Evolutionary conservation across 2,888 invertebrate genomes (phyloP).

Genomic region (Beris chalybata): DNA sequence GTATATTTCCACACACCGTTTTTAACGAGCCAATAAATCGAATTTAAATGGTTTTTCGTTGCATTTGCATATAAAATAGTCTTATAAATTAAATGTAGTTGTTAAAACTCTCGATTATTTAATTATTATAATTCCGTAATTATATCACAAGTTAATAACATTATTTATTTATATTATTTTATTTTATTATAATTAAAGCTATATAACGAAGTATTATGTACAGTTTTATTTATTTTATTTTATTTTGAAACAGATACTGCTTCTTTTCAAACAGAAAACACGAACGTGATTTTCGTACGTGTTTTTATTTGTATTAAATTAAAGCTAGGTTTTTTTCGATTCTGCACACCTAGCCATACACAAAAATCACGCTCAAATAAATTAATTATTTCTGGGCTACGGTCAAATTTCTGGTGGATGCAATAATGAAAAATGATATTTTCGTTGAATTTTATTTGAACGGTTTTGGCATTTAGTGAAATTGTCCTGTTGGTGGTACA

Average conservation of each 20-base stretch:
- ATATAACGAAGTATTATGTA: too few species aligned
- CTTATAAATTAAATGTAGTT: too few species aligned
- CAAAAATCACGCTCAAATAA: background rate
- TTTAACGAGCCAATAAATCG: background rate
- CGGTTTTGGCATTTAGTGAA: conserved; percentile 6
- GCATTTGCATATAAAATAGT: too few species aligned
- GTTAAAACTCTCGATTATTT: too few species aligned
- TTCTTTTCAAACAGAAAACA: too few species aligned
- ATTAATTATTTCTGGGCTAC: background rate
- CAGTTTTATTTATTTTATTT: too few species aligned
- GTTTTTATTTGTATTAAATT: background rate
- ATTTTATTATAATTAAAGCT: too few species aligned
- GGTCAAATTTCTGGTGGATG: conserved; percentile 33
- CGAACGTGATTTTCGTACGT: background rate
- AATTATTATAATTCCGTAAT: too few species aligned
- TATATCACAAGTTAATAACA: conserved; percentile 18
- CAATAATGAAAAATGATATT: conserved; percentile 32
- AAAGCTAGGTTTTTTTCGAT: background rate
- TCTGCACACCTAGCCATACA: background rate
- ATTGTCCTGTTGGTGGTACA: conserved; percentile 7
- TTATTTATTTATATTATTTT: too few species aligned
- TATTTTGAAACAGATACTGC: too few species aligned
- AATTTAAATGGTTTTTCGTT: background rate
- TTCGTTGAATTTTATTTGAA: conserved; percentile 17
- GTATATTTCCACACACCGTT: background rate